Base-by-base conservation (phyloP, 2,113 vertebrate species). In the Ceyx melanurus region DNA sequence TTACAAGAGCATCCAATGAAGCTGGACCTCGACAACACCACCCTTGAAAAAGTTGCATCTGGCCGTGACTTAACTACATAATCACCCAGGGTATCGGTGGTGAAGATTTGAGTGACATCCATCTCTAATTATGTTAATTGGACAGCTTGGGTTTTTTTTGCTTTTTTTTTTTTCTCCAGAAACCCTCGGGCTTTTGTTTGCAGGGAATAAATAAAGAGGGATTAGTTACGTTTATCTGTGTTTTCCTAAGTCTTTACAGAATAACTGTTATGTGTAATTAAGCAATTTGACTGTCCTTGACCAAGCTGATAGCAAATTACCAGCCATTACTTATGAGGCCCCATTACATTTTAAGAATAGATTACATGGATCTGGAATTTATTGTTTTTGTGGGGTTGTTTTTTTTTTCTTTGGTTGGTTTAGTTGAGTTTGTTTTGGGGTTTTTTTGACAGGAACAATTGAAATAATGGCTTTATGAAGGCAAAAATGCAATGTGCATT, bases 141-240 rank as follows among this genome's bases (percentile, higher is more conserved):
- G 28, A 29, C 25, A 10, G 67, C 10, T 16, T 54, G n/a, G n/a
- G n/a, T n/a, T n/a, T n/a, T n/a, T n/a, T 37, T 37, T 37, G 10
- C 10, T 18, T n/a, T 16, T 21, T 42, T 45, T 15, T 45, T 42
- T 6, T 26, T 10, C 68, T 80, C 11, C 66, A 54, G 74, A 82
- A 95, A 22, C 60, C 77, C 71, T 82, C 15, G 72, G 85, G 67
- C 90, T 91, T 94, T 96, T 95, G 95, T 94, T 97, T 97, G 92
- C 94, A 80, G 95, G 87, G 74, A 94, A 94, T 86, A 96, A 97
- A 96, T 95, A 92, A 86, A 74, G 88, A 93, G 84, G 91, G 82
- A 97, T 97, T 95, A 95, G 93, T 94, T 89, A 93, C 28, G 15
- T 92, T 95, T 94, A 97, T 96, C 97, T 88, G 82, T 94, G 66